Base-by-base conservation (phyloP, 2,888 invertebrate species). In the Electrophaes corylata region DNA sequence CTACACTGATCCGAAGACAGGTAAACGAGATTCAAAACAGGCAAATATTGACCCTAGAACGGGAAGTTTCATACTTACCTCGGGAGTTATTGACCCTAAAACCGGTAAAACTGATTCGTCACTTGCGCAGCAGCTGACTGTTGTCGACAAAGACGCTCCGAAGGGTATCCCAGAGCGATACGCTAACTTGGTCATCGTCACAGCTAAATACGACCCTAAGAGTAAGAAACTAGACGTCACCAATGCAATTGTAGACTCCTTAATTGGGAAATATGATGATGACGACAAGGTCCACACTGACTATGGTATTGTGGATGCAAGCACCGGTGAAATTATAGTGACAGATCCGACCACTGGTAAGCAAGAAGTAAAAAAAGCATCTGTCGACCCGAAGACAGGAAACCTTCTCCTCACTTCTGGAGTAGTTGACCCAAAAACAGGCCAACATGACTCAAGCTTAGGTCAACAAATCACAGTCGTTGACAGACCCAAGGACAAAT, bases 41-140 rank as follows among this genome's bases (percentile, higher is more conserved):
- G 93, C 94, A 0, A 80, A 83, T 51, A 83, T 93, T 50, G 93
- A 94, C 70, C 84, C 92, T 18, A 89, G 80, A 55, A 86, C 92
- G 1, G 93, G 93, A 53, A 93, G 93, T 72, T 93, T 93, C 45
- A 84, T 94, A 54, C 78, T 94, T 18, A 93, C 93, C 2, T 91
- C 93, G 8, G 94, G 93, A 20, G 92, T 94, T 14, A 92, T 94
- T 50, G 93, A 94, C 73, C 94, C 94, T 0, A 93, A 93, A 71
- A 93, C 94, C 0, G 94, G 93, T 0, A 95, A 91, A 92, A 91
- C 72, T 75, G 95, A 93, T 92, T 95, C 95, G 5, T 92, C 92
- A 12, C 93, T 94, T 20, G 95, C 94, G 2, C 92, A 92, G 65
- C 92, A 91, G 78, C 84, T 92, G 29, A 84, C 88, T 44, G 82